Evolutionary conservation across 2,113 vertebrate genomes (phyloP).

Genomic region (Drymodes brunneopygia): DNA sequence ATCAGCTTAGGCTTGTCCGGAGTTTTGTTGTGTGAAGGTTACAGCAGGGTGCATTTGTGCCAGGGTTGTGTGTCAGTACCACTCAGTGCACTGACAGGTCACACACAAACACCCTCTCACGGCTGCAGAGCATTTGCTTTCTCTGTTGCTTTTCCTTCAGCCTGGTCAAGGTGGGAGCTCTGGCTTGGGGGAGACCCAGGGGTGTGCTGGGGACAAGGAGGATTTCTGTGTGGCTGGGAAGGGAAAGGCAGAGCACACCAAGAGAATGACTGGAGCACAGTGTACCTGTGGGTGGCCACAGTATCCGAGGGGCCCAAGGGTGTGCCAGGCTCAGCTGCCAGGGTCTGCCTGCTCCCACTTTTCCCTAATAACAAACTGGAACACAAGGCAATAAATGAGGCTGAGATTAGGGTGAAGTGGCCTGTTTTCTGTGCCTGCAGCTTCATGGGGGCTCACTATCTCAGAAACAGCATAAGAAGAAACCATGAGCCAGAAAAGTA

Average conservation of each 20-base stretch:
- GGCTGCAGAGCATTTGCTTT: neutral
- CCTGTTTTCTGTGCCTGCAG: neutral
- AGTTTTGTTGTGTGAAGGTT: neutral
- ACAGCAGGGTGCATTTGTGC: neutral
- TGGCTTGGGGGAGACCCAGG: neutral
- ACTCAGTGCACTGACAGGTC: neutral
- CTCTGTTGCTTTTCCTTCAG: neutral
- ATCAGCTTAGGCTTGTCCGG: neutral
- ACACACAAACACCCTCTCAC: neutral
- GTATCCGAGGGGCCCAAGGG: neutral
- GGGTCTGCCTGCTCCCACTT: neutral
- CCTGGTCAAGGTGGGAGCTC: neutral
- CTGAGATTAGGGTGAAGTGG: neutral
- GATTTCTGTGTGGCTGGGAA: neutral
- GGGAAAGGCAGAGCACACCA: rapidly evolving
- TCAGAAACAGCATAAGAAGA: neutral
- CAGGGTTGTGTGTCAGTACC: neutral
- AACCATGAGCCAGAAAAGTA: neutral
- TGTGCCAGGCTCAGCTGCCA: neutral
- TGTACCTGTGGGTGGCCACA: rapidly evolving
- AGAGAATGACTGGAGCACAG: rapidly evolving
- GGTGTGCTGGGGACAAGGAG: neutral
- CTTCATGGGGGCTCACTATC: neutral
- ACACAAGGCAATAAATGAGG: neutral
- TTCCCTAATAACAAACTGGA: neutral